These are phyloP conservation scores for Helicoverpa armigera DNA, from an alignment of 1,140 invertebrate species.

Conservation along the genomic window DNA sequence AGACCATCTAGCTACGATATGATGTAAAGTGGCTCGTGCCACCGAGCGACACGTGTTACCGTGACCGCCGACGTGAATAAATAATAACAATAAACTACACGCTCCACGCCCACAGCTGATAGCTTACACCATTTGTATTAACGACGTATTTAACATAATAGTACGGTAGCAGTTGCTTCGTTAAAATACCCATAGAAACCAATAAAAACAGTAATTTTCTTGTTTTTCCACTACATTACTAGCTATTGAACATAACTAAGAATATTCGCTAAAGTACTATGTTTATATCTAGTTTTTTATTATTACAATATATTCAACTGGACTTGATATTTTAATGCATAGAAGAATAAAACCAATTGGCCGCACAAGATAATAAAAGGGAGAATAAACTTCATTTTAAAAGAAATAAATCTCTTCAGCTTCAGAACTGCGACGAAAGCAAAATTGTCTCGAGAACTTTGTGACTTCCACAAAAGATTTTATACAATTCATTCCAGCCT, in stretches of 20 bases:
- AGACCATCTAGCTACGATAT: conserved; percentile 40
- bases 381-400: conserved; percentile 65
- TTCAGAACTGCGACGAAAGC: conserved; percentile 70
- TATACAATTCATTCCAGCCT: conserved; percentile 81
- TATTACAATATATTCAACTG: not conserved
- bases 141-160: conserved; percentile 50
- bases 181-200: conserved; percentile 32
- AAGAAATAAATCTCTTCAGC: conserved; percentile 70
- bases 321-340: not conserved
- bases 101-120: conserved; percentile 58
- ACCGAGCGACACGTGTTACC: conserved; percentile 54
- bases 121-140: conserved; percentile 58
- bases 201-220: not conserved
- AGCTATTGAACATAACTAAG: not conserved
- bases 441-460: conserved; percentile 76
- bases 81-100: conserved; percentile 64
- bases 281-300: not conserved
- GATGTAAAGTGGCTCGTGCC: conserved; percentile 58
- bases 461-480: conserved; percentile 77
- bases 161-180: conserved; percentile 6
- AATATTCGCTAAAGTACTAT: not conserved
- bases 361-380: conserved; percentile 48
- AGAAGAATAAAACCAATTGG: conserved; percentile 12
- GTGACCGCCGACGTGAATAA: conserved; percentile 61
- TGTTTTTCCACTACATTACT: not conserved